Evolutionary conservation across 2,888 invertebrate species (phyloP).

Genomic region (Tenodera sinensis): DNA sequence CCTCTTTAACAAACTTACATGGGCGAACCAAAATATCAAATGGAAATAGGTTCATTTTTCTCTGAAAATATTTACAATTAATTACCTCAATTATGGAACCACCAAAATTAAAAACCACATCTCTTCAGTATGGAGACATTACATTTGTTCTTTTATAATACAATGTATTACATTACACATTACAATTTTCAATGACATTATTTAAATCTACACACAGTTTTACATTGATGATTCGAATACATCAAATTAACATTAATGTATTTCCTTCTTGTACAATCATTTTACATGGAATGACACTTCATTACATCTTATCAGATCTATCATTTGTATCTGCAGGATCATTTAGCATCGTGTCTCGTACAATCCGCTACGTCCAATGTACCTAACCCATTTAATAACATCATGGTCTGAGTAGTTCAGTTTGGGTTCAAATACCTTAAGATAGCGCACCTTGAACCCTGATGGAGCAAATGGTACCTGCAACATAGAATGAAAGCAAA

Average conservation of each 20-base stretch:
- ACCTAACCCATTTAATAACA: slow-evolving; percentile 99
- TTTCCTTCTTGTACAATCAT: not conserved
- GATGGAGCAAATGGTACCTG: slow-evolving; percentile 98
- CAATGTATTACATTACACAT: not conserved
- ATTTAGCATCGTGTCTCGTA: slow-evolving; percentile 96
- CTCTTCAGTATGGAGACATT: not conserved
- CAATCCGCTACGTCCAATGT: slow-evolving; percentile 97
- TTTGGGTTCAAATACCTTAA: slow-evolving; percentile 99
- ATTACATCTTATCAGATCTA: not conserved
- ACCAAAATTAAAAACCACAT: not conserved
- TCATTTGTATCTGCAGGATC: not conserved
- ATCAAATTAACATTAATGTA: not conserved
- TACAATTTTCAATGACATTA: not conserved
- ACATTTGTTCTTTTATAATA: not conserved
- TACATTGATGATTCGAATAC: not conserved
- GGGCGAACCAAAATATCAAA: not conserved
- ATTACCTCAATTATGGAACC: not conserved
- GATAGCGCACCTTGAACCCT: slow-evolving; percentile 97
- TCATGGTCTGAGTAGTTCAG: slow-evolving; percentile 99
- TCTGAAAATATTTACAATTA: not conserved
- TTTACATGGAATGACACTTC: not conserved
- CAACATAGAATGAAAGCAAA: not conserved
- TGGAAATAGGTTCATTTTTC: not conserved
- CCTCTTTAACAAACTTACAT: not conserved
- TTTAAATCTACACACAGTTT: not conserved